A percentile compares a stretch with the other conserved stretches of the same genome.
Conservation (phyloP, 2,797 vertebrate genomes). For the Chloroceryle inda region DNA sequence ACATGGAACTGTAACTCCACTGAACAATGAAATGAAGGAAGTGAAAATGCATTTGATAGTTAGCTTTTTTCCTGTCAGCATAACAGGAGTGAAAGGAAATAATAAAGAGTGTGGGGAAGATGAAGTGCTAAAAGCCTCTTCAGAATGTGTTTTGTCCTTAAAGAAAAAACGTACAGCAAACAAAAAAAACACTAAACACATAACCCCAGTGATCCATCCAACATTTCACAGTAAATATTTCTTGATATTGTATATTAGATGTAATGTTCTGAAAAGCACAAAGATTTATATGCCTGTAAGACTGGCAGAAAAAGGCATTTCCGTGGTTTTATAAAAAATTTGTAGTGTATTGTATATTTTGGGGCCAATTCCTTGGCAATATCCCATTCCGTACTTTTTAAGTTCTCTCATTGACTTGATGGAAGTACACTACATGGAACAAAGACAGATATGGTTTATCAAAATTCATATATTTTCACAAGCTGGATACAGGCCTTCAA, state of each 20-base stretch:
- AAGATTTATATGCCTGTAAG: not conserved
- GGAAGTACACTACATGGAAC: not conserved
- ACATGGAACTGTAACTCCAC: not conserved
- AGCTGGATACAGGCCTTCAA: not conserved
- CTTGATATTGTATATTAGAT: slow-evolving; percentile 29
- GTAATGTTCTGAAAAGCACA: not conserved
- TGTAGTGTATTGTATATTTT: not conserved
- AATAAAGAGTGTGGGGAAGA: slow-evolving; percentile 44
- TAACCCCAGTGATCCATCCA: not conserved
- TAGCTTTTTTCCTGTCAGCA: slow-evolving; percentile 30
- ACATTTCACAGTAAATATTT: not conserved
- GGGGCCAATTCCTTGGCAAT: not conserved
- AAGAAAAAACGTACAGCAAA: not conserved
- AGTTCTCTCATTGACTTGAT: not conserved
- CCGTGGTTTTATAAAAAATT: not conserved
- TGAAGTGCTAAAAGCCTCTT: slow-evolving; percentile 56
- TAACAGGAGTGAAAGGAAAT: slow-evolving; percentile 64
- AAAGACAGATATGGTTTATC: not conserved
- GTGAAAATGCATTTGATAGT: slow-evolving; percentile 22
- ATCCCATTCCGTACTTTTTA: not conserved
- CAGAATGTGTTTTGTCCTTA: slow-evolving; percentile 11
- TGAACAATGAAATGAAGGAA: slow-evolving; percentile 6
- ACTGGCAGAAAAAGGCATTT: not conserved
- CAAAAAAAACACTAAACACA: not conserved
- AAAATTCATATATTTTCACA: not conserved